These are phyloP conservation scores for Daphoenositta chrysoptera DNA, from an alignment of 2,113 vertebrate genomes.

Conservation along the genomic window DNA sequence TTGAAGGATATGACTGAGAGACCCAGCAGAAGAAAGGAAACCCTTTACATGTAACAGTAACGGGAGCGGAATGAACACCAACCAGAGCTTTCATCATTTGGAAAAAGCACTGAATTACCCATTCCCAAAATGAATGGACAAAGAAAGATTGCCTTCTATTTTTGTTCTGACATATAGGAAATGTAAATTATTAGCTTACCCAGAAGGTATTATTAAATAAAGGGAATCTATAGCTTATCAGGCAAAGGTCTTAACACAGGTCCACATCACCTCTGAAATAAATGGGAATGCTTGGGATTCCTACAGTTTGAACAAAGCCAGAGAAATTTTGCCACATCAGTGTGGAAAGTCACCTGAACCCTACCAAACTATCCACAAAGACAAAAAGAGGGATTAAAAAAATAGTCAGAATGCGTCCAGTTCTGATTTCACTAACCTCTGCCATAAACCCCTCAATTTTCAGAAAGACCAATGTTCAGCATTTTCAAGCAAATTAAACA, in stretches of 20 bases:
- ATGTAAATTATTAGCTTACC: not conserved
- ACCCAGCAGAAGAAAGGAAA: not conserved
- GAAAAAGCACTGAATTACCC: not conserved
- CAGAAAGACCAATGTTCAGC: not conserved
- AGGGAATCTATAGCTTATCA: not conserved
- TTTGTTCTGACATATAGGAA: not conserved
- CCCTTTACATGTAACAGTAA: not conserved
- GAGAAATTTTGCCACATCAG: not conserved
- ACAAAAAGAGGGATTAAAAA: not conserved
- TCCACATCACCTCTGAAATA: not conserved
- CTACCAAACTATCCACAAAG: not conserved
- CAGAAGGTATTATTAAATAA: not conserved
- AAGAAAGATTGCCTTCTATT: not conserved
- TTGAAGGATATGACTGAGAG: not conserved
- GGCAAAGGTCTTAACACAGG: not conserved
- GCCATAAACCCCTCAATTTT: not conserved
- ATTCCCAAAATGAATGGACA: not conserved
- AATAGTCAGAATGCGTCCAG: not conserved
- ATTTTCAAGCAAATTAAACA: not conserved
- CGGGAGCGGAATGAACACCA: not conserved
- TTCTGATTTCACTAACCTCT: not conserved
- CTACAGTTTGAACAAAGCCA: not conserved
- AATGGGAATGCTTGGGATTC: not conserved
- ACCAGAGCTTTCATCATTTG: not conserved
- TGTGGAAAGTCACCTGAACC: not conserved